Evolutionary conservation across 2,797 vertebrate genomes (phyloP), one percentile per base, ranked within the genome.

Genomic region (Gobio occitaniae): DNA sequence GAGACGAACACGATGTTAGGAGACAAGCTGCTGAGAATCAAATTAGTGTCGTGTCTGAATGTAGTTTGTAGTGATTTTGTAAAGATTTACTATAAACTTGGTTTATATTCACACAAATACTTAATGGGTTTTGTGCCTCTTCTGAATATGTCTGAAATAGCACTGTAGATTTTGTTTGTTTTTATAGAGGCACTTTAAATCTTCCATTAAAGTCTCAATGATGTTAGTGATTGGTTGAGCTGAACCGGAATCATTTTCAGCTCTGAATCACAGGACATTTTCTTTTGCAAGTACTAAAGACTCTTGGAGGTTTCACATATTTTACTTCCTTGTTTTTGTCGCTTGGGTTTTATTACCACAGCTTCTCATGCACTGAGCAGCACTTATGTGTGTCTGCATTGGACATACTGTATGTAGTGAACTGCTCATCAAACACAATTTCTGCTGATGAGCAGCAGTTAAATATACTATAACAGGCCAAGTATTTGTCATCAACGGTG

Each of bases 61-160:
- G 59, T n/a, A 75, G 69, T 87, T 84, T 79, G 68, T 72, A 86
- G 48, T 17, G 80, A 83, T 86, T 44, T 21, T 4, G 54, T 72
- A 74, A 68, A 66, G 70, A 84, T 68, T 56, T 56, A 52, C 68
- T 32, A 25, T 72, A 59, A 86, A 79, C 74, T 29, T 36, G 56
- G 50, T 69, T 77, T 56, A 65, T 44, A 11, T 29, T 54, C 70
- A 71, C 54, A 69, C 3, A 52, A 25, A 41, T 71, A 36, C 56
- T 50, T 76, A 69, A 83, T 65, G 36, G 47, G 29, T 19, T 66
- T 72, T 52, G 59, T 38, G 19, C 21, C 59, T 25, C 4, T 36
- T 76, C 50, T 38, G 1, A 54, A 21, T 3, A 21, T 38, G 10
- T 56, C 50, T 52, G 25, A 74, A 74, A 36, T 72, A 72, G 16